Percentiles rank a stretch among this genome's conserved stretches.
Evolutionary conservation across 2,888 invertebrate species (phyloP).

Genomic region (Uropetala carovei): DNA sequence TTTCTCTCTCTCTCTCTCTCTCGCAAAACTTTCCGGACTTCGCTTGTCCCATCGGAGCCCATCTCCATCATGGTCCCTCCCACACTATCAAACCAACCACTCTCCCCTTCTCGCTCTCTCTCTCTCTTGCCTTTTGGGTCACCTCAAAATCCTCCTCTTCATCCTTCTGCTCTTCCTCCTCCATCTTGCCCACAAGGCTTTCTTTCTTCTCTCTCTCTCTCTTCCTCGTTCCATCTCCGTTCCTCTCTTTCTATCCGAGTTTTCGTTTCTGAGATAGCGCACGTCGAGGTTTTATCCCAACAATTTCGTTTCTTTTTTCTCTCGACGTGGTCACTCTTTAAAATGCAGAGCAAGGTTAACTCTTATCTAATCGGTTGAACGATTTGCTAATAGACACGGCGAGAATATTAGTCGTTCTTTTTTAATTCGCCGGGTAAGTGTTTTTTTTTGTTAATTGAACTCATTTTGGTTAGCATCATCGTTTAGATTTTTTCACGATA

Average conservation of each 20-base stretch:
- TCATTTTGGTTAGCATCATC: too few species aligned
- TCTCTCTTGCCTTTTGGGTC: background rate
- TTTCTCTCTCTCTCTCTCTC: background rate
- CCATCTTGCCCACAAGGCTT: background rate
- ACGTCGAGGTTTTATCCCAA: background rate
- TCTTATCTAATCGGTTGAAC: slow-evolving; percentile 22
- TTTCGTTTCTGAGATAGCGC: background rate
- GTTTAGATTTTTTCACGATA: too few species aligned
- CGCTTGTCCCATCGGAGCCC: background rate
- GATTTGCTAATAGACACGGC: background rate
- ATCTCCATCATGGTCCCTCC: slow-evolving; percentile 1
- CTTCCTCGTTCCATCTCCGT: background rate
- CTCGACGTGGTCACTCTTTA: background rate
- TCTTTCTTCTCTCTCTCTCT: background rate
- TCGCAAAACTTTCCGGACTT: slow-evolving; percentile 17
- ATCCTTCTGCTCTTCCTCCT: slow-evolving; percentile 8
- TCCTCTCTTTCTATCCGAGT: background rate
- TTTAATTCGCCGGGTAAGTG: too few species aligned
- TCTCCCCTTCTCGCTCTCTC: background rate
- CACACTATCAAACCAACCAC: background rate
- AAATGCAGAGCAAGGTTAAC: background rate
- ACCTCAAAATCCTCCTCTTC: slow-evolving; percentile 49
- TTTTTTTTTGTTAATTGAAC: too few species aligned
- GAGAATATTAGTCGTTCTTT: too few species aligned
- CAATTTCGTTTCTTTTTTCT: background rate